Evolutionary conservation across 2,113 vertebrate species (phyloP).

Genomic region (Leptobrachium ailaonicum): DNA sequence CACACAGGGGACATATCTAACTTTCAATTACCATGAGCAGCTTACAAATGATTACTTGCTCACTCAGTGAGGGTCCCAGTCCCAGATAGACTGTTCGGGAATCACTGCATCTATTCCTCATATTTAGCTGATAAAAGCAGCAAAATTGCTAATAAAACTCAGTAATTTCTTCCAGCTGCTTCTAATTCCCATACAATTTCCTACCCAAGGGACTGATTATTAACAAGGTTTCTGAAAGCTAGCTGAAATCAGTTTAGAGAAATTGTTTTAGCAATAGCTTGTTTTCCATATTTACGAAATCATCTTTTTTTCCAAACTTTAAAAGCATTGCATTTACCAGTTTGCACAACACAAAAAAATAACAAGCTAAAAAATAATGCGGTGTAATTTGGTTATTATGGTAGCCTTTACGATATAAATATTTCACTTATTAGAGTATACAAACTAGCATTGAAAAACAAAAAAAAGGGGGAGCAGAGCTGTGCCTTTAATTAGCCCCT

Average conservation of each 20-base stretch:
- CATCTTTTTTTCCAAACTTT: constrained; percentile 18
- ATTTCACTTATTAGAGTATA: too few relatives aligned
- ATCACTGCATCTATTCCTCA: constrained; percentile 41
- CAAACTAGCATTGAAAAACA: too few relatives aligned
- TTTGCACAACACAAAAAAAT: constrained; percentile 12
- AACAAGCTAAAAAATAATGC: not conserved
- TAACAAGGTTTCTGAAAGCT: constrained; percentile 38
- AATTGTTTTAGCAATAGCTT: constrained; percentile 23
- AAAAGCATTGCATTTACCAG: constrained; percentile 18
- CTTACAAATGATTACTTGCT: constrained; percentile 49
- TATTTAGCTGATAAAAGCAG: constrained; percentile 46
- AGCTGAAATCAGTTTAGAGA: constrained; percentile 37
- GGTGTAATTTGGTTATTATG: too few relatives aligned
- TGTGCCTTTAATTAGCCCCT: too few relatives aligned
- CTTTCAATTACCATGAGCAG: constrained; percentile 48
- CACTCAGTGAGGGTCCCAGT: constrained; percentile 46
- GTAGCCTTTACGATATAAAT: too few relatives aligned
- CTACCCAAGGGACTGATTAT: constrained; percentile 44
- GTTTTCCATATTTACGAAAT: constrained; percentile 17
- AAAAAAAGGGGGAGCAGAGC: too few relatives aligned
- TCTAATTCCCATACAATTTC: constrained; percentile 46
- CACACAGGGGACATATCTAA: constrained; percentile 47
- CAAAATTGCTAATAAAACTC: constrained; percentile 48
- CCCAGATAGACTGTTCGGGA: constrained; percentile 39
- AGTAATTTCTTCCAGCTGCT: constrained; percentile 49